These are phyloP conservation scores for Nibea albiflora DNA, from an alignment of 2,113 vertebrate genomes.

Conservation along the genomic window DNA sequence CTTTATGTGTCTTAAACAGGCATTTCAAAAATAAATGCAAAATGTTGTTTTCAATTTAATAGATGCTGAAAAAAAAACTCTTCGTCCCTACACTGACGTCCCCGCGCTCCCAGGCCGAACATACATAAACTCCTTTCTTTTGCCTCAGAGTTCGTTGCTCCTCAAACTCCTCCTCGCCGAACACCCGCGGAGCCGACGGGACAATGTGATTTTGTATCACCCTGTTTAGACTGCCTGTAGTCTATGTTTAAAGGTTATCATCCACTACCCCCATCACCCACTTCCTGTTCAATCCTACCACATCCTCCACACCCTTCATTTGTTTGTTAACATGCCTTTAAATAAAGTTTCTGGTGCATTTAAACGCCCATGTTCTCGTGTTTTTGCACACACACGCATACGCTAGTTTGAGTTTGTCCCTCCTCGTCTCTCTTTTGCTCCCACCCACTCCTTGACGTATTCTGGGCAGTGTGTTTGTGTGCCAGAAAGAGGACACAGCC, in stretches of 20 bases:
- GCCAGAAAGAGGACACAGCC: conserved; percentile 57
- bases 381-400: conserved; percentile 4
- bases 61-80: background rate
- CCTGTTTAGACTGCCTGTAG: conserved; percentile 35
- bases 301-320: conserved; percentile 58
- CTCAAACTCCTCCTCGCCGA: conserved; percentile 1
- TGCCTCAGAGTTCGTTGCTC: background rate
- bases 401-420: conserved; percentile 6
- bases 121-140: conserved; percentile 1
- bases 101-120: conserved; percentile 4
- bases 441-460: conserved; percentile 51
- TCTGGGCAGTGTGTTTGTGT: conserved; percentile 58
- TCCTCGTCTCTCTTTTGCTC: conserved; percentile 35
- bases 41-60: background rate
- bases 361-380: conserved; percentile 48
- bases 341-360: conserved; percentile 54
- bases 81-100: background rate
- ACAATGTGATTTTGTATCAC: conserved; percentile 33
- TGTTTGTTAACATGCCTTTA: conserved; percentile 63
- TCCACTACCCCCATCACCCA: conserved; percentile 39
- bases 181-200: background rate
- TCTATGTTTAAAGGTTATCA: conserved; percentile 52
- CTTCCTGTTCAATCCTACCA: conserved; percentile 63
- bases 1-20: background rate
- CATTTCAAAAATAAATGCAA: background rate